These are phyloP conservation scores for Lottia scabra DNA, from an alignment of 2,888 invertebrate genomes.

Conservation along the genomic window DNA sequence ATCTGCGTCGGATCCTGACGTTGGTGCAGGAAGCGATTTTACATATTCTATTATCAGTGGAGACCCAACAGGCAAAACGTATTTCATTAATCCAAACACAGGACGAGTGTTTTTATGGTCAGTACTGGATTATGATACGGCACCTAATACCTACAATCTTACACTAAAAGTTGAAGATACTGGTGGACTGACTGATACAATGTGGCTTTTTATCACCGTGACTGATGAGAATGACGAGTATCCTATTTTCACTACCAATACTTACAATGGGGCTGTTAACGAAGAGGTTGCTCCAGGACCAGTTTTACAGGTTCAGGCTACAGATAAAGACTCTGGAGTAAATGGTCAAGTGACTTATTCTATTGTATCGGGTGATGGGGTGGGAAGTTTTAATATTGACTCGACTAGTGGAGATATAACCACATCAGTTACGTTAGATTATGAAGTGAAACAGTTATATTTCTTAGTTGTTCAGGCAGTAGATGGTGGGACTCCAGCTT, in stretches of 20 bases:
- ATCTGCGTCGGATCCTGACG: slow-evolving; percentile 34
- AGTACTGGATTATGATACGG: slow-evolving; percentile 53
- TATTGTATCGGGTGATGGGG: slow-evolving; percentile 43
- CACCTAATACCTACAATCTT: slow-evolving; percentile 34
- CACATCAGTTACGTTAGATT: slow-evolving; percentile 42
- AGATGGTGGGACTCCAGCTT: slow-evolving; percentile 44
- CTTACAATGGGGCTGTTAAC: slow-evolving; percentile 34
- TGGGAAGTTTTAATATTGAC: slow-evolving; percentile 43
- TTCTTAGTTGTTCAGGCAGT: slow-evolving; percentile 40
- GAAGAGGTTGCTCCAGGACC: slow-evolving; percentile 36
- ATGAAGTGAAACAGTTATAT: slow-evolving; percentile 43
- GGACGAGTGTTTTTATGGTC: slow-evolving; percentile 38
- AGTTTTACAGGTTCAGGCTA: slow-evolving; percentile 27
- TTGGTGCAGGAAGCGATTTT: slow-evolving; percentile 45
- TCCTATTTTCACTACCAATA: slow-evolving; percentile 34
- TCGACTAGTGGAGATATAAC: slow-evolving; percentile 40
- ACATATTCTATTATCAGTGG: slow-evolving; percentile 45
- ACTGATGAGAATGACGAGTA: slow-evolving; percentile 48
- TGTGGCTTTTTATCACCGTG: slow-evolving; percentile 35
- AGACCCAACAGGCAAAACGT: slow-evolving; percentile 37
- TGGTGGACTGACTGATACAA: slow-evolving; percentile 26
- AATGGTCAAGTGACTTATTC: slow-evolving; percentile 46
- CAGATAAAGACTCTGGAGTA: slow-evolving; percentile 35
- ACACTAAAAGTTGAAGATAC: slow-evolving; percentile 43
- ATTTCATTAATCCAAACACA: slow-evolving; percentile 32